Evolutionary conservation across 1,140 invertebrate species (phyloP), one percentile per base, ranked within the genome.

Genomic region (Drosophila neocordata): DNA sequence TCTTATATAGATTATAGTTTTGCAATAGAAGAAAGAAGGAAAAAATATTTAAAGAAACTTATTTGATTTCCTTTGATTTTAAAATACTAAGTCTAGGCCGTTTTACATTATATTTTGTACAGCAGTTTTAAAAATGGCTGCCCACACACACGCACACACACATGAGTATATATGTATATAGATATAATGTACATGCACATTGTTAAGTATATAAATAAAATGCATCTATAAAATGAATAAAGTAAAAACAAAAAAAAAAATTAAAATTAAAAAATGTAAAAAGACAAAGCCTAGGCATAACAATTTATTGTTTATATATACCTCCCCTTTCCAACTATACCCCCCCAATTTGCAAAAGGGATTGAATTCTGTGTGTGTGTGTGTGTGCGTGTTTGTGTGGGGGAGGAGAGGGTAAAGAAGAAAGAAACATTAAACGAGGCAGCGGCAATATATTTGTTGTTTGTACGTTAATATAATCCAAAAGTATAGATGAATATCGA

Each of bases 281-380:
- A 87, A 87, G 58, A 72, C 62, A 63, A 65, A 66, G 66, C 73
- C 69, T 77, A 85, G 77, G 81, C 81, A 81, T 76, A 87, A 71
- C 74, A 87, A 82, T 88, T 87, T 87, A 81, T 82, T 87, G 78
- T 88, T 87, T 69, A 67, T 53, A 80, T 75, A 82, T 69, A 51
- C 18, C 41, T 48, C 3, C 41, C 7, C 7, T 9, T 56, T 34
- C 57, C 27, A 52, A 58, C 24, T 38, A 48, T n/a, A 38, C 2
- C 6, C 27, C 27, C 27, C 27, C 27, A 31, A 31, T 31, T 31
- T 31, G 27, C 27, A 6, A 6, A 31, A 6, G 27, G 27, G 27
- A 8, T 22, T 15, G 13, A 18, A 31, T 38, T 56, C 15, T 31
- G 12, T 11, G 7, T 18, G 41, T 44, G 41, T 15, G 41, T 18